Base-by-base conservation (phyloP, 2,797 vertebrate genomes). In the Chrosomus eos region DNA sequence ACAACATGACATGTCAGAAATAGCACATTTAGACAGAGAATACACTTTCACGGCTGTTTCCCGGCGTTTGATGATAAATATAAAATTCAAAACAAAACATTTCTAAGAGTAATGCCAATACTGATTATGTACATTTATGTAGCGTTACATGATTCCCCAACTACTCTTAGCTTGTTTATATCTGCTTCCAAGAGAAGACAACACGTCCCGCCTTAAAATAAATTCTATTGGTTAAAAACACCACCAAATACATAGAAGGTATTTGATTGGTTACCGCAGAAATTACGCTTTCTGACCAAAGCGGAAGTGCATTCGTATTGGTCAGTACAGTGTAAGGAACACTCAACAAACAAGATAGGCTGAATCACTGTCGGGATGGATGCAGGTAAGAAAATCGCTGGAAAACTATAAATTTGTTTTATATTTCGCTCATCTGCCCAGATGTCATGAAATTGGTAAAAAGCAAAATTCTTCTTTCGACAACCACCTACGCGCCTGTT, bases 361-460 rank as follows among this genome's bases (percentile, higher is more conserved):
- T 94, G 93, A 92, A 91, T 87, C 92, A 83, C 88, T 92, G 94
- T 95, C 95, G 95, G 94, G 93, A 96, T 96, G 95, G 95, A 96
- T 94, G 95, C 95, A 94, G 95, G 95, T 96, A 94, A 91, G 90
- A 84, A 67, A 85, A 33, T 43, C 38, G 18, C 67, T 45, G 33
- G 55, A 84, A 87, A 80, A 88, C 87, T n/a, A n/a, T n/a, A n/a
- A 85, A 87, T 87, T 84, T 72, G 40, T 77, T 73, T 26, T 77
- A 66, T 79, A 68, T 60, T 82, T 86, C 62, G 62, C 2, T 51
- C 21, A 62, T 45, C 21, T 48, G 51, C 19, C 8, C 6, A 26
- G 75, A 26, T 51, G 38, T 62, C 75, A 72, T 79, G 83, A 79
- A 33, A 84, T 62, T 84, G 53, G 19, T 84, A 62, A 84, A 79